Evolutionary conservation across 2,113 vertebrate species (phyloP).

Genomic region (Myodes glareolus): DNA sequence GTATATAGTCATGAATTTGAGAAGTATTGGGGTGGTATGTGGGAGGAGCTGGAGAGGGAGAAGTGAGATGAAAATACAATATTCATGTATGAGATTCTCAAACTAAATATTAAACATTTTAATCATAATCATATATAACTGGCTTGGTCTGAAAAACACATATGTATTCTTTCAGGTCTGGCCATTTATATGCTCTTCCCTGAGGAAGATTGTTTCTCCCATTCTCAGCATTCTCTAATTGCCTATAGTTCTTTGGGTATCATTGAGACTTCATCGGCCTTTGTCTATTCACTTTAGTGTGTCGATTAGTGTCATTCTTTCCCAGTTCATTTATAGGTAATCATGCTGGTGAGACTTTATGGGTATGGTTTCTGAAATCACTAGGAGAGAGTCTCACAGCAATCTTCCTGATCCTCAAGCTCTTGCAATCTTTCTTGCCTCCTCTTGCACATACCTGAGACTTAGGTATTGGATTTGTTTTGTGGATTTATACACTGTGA

Average conservation of each 20-base stretch:
- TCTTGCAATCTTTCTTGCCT: background rate
- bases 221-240: background rate
- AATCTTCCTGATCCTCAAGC: background rate
- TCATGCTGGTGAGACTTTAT: background rate
- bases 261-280: no score
- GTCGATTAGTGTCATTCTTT: background rate
- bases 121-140: background rate
- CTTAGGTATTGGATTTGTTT: background rate
- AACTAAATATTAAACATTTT: background rate
- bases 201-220: background rate
- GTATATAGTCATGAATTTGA: background rate
- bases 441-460: background rate
- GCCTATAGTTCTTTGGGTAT: background rate
- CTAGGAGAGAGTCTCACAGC: background rate
- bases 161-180: background rate
- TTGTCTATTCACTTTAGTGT: background rate
- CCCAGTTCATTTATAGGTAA: background rate
- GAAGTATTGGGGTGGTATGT: background rate
- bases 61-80: background rate
- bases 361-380: background rate
- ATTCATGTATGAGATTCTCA: background rate
- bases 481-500: background rate
- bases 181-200: background rate
- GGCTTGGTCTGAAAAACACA: background rate
- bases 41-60: background rate